Percentiles rank a stretch among this genome's conserved stretches.
Conservation (phyloP, 2,888 invertebrate genomes). For the Apocheima hispidaria region DNA sequence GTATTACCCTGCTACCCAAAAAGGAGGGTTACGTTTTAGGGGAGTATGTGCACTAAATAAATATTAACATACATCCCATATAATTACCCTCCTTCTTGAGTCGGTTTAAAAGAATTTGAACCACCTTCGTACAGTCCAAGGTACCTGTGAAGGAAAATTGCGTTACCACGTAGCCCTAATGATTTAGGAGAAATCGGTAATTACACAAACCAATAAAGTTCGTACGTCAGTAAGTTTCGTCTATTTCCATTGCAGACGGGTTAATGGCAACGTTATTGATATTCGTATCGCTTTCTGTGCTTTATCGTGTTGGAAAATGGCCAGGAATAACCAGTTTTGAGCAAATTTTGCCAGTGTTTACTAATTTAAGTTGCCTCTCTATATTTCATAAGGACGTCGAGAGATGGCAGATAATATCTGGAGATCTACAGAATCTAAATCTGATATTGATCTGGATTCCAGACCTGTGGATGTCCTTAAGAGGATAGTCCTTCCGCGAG, state of each 20-base stretch:
- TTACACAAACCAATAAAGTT: constrained; percentile 12
- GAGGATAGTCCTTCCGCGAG: too few species aligned
- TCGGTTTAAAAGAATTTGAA: too few species aligned
- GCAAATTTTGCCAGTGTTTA: constrained; percentile 44
- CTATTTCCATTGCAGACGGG: constrained; percentile 7
- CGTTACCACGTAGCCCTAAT: constrained; percentile 5
- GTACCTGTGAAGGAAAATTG: background rate
- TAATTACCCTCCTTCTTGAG: too few species aligned
- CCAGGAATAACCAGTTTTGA: constrained; percentile 24
- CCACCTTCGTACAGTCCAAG: background rate
- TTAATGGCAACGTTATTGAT: constrained; percentile 21
- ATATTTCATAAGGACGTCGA: too few species aligned
- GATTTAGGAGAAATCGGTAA: constrained; percentile 7
- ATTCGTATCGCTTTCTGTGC: constrained; percentile 19
- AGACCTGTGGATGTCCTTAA: too few species aligned
- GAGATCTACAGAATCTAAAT: too few species aligned
- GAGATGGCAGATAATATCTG: too few species aligned
- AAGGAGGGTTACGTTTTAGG: too few species aligned
- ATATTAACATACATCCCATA: too few species aligned
- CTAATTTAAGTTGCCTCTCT: constrained; percentile 23
- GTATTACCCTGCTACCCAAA: too few species aligned
- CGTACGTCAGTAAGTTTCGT: constrained; percentile 7
- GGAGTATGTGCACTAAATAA: too few species aligned
- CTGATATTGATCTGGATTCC: too few species aligned
- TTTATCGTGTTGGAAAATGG: constrained; percentile 22